Evolutionary conservation across 2,113 vertebrate species (phyloP), one percentile per base, ranked within the genome.

Genomic region (Aegithalos caudatus): DNA sequence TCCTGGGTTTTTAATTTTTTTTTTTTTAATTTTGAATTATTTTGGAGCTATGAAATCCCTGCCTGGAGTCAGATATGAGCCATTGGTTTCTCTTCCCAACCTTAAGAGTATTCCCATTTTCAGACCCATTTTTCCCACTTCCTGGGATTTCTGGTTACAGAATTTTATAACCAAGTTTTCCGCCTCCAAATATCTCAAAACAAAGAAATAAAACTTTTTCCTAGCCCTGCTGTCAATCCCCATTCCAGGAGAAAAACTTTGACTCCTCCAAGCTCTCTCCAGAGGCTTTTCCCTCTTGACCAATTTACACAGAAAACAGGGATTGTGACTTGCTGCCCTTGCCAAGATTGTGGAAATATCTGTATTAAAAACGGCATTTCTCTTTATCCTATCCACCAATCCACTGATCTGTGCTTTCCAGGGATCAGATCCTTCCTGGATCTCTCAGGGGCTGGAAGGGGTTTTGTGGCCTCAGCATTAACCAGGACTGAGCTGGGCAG

Each of bases 341-440:
- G 51, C 72, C 67, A 78, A 66, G 35, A 6, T 47, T 14, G 1
- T 70, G 90, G 88, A 62, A 88, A 81, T 31, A 48, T 29, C 81
- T 74, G 11, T 31, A 31, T 86, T 71, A 28, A 74, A 84, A 78
- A 14, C 16, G 14, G 21, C 51, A 38, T 71, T 90, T 83, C 5
- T 74, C 80, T 60, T 40, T 5, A 56, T 67, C 27, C 3, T 44
- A 21, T 33, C 67, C 80, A 14, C 29, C 21, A 61, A 50, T 66
- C 70, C 72, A 51, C 83, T 81, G 93, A 64, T 88, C 94, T 92
- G 0, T 78, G 50, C 74, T 94, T 95, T 71, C 65, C 66, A 57
- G 15, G 86, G 88, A 56, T 96, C 92, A 24, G 48, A 31, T 82
- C 92, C 53, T 92, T 91, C 77, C 70, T 72, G 66, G n/a, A n/a